phyloP scores from a whole-genome alignment of 1,140 invertebrate genomes.

The Agraylea sexmaculata region DNA sequence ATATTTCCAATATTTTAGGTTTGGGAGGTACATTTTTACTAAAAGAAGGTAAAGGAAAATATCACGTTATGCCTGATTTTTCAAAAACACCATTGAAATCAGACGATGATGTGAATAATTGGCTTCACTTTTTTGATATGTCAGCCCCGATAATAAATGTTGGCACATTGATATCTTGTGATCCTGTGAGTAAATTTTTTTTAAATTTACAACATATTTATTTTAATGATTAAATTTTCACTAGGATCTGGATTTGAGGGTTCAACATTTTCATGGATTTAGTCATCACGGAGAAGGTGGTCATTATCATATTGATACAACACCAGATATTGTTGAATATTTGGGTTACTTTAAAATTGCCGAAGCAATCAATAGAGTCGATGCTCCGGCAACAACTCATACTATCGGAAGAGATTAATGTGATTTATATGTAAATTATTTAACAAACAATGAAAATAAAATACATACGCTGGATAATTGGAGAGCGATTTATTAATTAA shows the following conservation, averaged over 20 bases:
- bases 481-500: not conserved
- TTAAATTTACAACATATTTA: not conserved
- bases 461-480: too few relatives aligned
- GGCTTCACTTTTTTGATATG: constrained; percentile 89
- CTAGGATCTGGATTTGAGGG: constrained; percentile 72
- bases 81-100: constrained; percentile 56
- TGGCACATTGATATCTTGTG: constrained; percentile 77
- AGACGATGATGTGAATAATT: constrained; percentile 66
- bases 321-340: constrained; percentile 73
- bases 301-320: constrained; percentile 92
- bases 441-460: constrained; percentile 7
- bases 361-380: constrained; percentile 62
- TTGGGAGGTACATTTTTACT: constrained; percentile 84
- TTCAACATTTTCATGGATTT: constrained; percentile 93
- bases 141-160: constrained; percentile 74
- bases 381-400: constrained; percentile 53
- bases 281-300: constrained; percentile 79
- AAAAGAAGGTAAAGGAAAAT: constrained; percentile 67
- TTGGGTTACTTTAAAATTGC: constrained; percentile 77
- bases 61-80: constrained; percentile 93
- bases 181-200: constrained; percentile 53
- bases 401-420: constrained; percentile 38
- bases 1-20: constrained; percentile 34
- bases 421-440: not conserved
- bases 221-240: constrained; percentile 14